Percentiles rank a stretch among this genome's conserved stretches.
phyloP scores from a whole-genome alignment of 2,797 vertebrate species.

The Enteromius anoplus region DNA sequence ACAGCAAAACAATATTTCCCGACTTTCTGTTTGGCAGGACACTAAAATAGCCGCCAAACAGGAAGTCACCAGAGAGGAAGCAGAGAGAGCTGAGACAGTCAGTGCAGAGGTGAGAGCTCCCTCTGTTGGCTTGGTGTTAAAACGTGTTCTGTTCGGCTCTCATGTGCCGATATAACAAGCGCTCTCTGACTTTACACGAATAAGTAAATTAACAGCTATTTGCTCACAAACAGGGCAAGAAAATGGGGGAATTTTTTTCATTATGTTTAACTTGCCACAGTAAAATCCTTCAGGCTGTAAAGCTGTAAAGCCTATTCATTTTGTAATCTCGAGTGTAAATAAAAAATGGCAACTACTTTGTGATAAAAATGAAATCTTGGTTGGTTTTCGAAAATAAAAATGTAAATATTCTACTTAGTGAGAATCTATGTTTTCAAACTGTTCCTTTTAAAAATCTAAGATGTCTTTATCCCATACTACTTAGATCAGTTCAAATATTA shows the following conservation, averaged over 20 bases:
- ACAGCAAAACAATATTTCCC: too few species aligned
- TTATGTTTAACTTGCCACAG: not conserved
- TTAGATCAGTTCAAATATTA: not conserved
- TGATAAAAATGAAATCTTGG: not conserved
- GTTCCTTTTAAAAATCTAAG: not conserved
- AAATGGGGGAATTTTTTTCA: not conserved
- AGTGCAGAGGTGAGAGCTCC: too few species aligned
- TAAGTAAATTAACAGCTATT: conserved; percentile 23
- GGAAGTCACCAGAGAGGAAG: too few species aligned
- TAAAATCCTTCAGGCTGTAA: not conserved
- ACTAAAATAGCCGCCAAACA: too few species aligned
- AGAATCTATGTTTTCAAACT: not conserved
- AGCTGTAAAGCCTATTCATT: conserved; percentile 8
- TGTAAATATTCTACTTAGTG: not conserved
- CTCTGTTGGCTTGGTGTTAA: too few species aligned
- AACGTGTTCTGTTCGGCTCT: conserved; percentile 44
- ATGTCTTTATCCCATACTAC: not conserved
- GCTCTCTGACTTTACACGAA: conserved; percentile 10
- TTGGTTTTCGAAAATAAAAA: not conserved
- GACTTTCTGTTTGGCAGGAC: too few species aligned
- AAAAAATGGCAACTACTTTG: not conserved
- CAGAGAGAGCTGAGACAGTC: too few species aligned
- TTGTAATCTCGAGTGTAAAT: not conserved
- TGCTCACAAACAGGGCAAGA: not conserved
- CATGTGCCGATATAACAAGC: not conserved